Conservation (phyloP, 2,113 vertebrate species). For the Collichthys lucidus region DNA sequence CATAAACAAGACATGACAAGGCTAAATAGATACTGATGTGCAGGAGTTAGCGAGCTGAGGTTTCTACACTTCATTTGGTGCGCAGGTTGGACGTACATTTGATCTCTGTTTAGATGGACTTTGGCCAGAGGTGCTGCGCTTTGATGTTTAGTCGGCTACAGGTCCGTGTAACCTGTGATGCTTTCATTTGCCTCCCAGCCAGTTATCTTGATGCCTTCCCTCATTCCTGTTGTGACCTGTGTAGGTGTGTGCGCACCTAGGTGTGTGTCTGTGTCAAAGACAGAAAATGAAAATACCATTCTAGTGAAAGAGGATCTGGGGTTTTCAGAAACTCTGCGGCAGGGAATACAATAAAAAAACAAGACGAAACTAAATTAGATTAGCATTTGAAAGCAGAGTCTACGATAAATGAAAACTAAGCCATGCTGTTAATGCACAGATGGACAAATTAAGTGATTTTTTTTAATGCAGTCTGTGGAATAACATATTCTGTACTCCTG, state of each 20-base stretch:
- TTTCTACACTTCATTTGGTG: conserved; percentile 6
- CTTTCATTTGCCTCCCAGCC: conserved; percentile 32
- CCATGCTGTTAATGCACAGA: neutral
- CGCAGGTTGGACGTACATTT: conserved; percentile 17
- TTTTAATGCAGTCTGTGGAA: neutral
- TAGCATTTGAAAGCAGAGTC: neutral
- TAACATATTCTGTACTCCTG: neutral
- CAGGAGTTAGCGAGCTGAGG: neutral
- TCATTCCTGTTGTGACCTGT: neutral
- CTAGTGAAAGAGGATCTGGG: neutral
- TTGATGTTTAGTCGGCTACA: conserved; percentile 16
- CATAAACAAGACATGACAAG: conserved; percentile 20
- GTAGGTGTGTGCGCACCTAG: neutral
- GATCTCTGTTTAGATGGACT: conserved; percentile 28
- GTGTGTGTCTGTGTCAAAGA: neutral
- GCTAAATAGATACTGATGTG: conserved; percentile 24
- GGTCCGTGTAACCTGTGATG: conserved; percentile 13
- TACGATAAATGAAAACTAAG: neutral
- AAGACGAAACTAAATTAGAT: neutral
- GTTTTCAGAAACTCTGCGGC: neutral
- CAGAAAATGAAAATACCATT: neutral
- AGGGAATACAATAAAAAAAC: neutral
- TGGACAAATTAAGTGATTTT: neutral
- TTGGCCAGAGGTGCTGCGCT: conserved; percentile 14
- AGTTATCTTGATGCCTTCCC: conserved; percentile 2